Percentiles rank a stretch among this genome's conserved stretches.
Conservation (phyloP, 2,113 vertebrate species). For the Varanus komodoensis region DNA sequence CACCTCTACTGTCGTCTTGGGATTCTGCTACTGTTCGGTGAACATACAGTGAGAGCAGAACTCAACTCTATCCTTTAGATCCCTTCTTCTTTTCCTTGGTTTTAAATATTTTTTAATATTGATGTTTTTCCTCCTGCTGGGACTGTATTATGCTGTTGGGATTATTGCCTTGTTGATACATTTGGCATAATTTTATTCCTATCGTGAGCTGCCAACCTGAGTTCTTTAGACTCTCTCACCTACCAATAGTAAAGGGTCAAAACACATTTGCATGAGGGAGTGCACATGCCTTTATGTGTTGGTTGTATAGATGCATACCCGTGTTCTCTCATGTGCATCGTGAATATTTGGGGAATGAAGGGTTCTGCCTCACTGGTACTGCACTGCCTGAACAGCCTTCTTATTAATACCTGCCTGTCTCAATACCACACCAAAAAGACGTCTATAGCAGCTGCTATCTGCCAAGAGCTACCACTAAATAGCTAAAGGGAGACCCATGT, state of each 20-base stretch:
- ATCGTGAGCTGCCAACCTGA: background rate
- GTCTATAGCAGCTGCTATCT: background rate
- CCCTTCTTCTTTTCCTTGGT: background rate
- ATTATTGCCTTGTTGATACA: background rate
- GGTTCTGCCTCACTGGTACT: background rate
- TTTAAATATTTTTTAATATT: background rate
- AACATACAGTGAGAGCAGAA: slow-evolving; percentile 85
- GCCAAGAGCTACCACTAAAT: background rate
- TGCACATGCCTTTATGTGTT: background rate
- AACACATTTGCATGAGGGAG: background rate
- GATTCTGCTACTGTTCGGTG: slow-evolving; percentile 87
- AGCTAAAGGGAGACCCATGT: background rate
- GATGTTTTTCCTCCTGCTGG: background rate
- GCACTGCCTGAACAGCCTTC: background rate
- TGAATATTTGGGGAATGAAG: background rate
- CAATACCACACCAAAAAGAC: background rate
- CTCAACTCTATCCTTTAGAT: slow-evolving; percentile 76
- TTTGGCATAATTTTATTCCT: background rate
- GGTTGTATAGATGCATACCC: background rate
- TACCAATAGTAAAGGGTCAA: background rate
- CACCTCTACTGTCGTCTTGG: slow-evolving; percentile 88
- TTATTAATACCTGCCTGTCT: background rate
- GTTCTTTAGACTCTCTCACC: background rate
- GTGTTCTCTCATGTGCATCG: background rate
- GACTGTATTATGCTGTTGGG: background rate